Evolutionary conservation across 2,888 invertebrate genomes (phyloP), one percentile per base, ranked within the genome.

Genomic region (Acheta domesticus): DNA sequence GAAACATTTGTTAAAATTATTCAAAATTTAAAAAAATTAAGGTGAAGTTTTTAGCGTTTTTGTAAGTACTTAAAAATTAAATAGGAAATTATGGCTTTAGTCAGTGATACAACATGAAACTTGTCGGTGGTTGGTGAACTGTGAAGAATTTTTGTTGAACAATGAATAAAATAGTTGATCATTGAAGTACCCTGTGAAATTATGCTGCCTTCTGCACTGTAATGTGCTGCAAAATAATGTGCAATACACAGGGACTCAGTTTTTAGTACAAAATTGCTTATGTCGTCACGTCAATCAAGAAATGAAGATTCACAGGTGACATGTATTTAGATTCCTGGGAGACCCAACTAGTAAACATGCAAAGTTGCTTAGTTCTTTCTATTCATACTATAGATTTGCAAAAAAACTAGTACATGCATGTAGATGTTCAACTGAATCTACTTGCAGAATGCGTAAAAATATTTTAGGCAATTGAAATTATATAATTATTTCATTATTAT

Each of bases 251-350:
- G 62, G 62, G 62, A 62, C 14, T 62, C 36, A 36, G 36, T 14
- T 62, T 62, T 62, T 62, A 62, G 62, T 62, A 62, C 62, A 62
- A 62, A 62, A 62, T 62, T n/a, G 62, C 62, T 62, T 62, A 36
- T 36, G 62, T n/a, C 62, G n/a, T 62, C n/a, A n/a, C 16, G 62
- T 62, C 16, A 62, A 62, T 62, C 62, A 62, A 62, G 36, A 36
- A 36, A 19, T 11, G 62, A 14, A 62, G n/a, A 62, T 62, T 62
- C n/a, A 14, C 62, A 19, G n/a, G 14, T 14, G 62, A 62, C n/a
- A 62, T 4, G 62, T 62, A 62, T 62, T 62, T 62, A 19, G n/a
- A 62, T 62, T 62, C 14, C 14, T 62, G n/a, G n/a, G 62, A 62
- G n/a, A 62, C 62, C 62, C 62, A 62, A 62, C 62, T 19, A 62